Evolutionary conservation across 2,797 vertebrate species (phyloP).

Genomic region (Epinephelus awoara): DNA sequence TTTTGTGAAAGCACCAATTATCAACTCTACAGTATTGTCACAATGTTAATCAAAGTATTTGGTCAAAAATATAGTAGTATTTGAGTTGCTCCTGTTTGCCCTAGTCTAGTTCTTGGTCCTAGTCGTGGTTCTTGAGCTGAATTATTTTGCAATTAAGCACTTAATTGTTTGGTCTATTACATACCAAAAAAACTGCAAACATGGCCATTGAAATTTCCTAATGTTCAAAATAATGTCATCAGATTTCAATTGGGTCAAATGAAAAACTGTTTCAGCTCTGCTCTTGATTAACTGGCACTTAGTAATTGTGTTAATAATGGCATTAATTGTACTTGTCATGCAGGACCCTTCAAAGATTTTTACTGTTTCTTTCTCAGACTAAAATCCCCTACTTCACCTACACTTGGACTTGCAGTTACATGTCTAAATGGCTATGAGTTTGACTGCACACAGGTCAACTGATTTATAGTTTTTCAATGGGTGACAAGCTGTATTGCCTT

Average conservation of each 20-base stretch:
- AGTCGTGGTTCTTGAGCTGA: background rate
- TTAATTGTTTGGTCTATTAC: background rate
- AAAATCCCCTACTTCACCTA: background rate
- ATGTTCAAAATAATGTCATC: constrained; percentile 1
- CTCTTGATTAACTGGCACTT: too few species aligned
- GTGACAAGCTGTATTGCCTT: constrained; percentile 19
- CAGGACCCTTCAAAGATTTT: background rate
- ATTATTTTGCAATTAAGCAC: constrained; percentile 26
- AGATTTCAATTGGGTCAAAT: background rate
- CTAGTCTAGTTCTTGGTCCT: too few species aligned
- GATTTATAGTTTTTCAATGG: constrained; percentile 34
- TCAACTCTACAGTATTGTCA: too few species aligned
- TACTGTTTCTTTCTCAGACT: background rate
- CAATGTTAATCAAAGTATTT: too few species aligned
- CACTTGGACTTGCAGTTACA: background rate
- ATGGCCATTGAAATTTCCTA: constrained; percentile 8
- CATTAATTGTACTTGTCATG: background rate
- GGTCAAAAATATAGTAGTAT: too few species aligned
- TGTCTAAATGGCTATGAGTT: background rate
- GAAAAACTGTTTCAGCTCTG: too few species aligned
- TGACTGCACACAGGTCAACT: background rate
- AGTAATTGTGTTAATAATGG: too few species aligned
- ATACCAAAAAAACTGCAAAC: constrained; percentile 3
- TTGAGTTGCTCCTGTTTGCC: too few species aligned
- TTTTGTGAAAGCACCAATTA: too few species aligned